These are phyloP conservation scores for Scaptomyza graminum DNA, from an alignment of 1,140 invertebrate species.

Conservation along the genomic window DNA sequence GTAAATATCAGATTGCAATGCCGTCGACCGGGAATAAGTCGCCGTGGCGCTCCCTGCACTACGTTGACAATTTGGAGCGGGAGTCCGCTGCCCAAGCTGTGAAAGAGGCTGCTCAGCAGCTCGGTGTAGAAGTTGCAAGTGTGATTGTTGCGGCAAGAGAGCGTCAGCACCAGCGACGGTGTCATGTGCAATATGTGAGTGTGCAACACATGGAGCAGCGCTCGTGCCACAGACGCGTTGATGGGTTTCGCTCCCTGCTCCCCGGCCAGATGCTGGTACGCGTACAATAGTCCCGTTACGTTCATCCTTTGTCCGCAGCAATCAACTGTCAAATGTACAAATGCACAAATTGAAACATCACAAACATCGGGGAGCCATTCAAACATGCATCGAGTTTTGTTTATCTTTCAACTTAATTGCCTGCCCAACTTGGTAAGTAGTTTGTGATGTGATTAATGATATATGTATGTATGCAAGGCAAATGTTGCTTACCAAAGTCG, in stretches of 20 bases:
- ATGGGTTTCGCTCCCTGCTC: constrained; percentile 63
- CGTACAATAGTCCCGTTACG: constrained; percentile 47
- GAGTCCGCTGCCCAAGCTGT: constrained; percentile 49
- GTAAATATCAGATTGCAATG: constrained; percentile 70
- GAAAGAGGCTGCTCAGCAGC: constrained; percentile 66
- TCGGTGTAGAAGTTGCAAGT: constrained; percentile 75
- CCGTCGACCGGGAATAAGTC: constrained; percentile 36
- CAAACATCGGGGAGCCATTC: no score
- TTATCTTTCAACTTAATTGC: constrained; percentile 8
- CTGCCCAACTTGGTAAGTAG: not conserved
- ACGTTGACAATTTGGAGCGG: constrained; percentile 66
- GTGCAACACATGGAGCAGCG: constrained; percentile 67
- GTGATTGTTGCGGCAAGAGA: constrained; percentile 63
- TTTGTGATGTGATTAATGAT: constrained; percentile 19
- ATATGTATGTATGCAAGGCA: not conserved
- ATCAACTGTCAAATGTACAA: not conserved
- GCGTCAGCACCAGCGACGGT: constrained; percentile 57
- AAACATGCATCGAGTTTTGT: not conserved
- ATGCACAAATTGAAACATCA: not conserved
- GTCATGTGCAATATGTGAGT: constrained; percentile 60
- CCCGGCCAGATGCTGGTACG: constrained; percentile 60
- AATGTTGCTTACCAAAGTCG: not conserved
- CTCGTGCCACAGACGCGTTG: constrained; percentile 64
- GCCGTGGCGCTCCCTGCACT: constrained; percentile 20
- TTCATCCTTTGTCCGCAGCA: constrained; percentile 51